Conservation (phyloP, 2,888 invertebrate species). For the Cosmia pyralina region DNA sequence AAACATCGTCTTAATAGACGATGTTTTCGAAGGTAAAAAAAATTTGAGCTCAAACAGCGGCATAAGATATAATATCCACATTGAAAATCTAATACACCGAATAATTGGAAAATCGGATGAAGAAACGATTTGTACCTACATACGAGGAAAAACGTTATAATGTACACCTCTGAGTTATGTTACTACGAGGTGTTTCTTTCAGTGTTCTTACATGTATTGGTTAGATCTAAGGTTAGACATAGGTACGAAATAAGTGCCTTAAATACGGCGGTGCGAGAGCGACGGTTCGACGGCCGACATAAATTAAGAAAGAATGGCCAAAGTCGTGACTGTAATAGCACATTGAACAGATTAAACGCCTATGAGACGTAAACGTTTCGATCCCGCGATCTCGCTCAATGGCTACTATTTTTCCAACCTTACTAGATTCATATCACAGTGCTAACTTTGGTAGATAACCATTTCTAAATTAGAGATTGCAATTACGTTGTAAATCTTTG, state of each 20-base stretch:
- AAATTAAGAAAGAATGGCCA: constrained; percentile 84
- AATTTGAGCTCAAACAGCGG: constrained; percentile 38
- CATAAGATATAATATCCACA: constrained; percentile 41
- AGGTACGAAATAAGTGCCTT: constrained; percentile 37
- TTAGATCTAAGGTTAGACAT: constrained; percentile 3
- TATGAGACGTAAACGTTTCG: constrained; percentile 75
- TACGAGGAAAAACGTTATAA: constrained; percentile 26
- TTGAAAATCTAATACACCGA: constrained; percentile 47
- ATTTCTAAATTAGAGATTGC: constrained; percentile 22
- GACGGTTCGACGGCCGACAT: constrained; percentile 73
- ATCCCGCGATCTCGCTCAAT: constrained; percentile 70
- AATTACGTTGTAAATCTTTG: background rate
- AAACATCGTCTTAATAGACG: too few species aligned
- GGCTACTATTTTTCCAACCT: constrained; percentile 62
- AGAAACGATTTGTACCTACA: constrained; percentile 38
- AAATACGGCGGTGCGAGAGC: constrained; percentile 41
- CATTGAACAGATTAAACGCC: constrained; percentile 85
- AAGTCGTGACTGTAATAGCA: constrained; percentile 86
- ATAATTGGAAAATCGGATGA: constrained; percentile 45
- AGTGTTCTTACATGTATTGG: constrained; percentile 15
- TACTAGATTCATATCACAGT: constrained; percentile 52
- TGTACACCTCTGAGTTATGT: constrained; percentile 9
- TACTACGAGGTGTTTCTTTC: constrained; percentile 11
- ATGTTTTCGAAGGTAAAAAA: constrained; percentile 13
- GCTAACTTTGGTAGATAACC: constrained; percentile 46